Evolutionary conservation across 2,797 vertebrate genomes (phyloP), one percentile per base, ranked within the genome.

Genomic region (Nasua narica): DNA sequence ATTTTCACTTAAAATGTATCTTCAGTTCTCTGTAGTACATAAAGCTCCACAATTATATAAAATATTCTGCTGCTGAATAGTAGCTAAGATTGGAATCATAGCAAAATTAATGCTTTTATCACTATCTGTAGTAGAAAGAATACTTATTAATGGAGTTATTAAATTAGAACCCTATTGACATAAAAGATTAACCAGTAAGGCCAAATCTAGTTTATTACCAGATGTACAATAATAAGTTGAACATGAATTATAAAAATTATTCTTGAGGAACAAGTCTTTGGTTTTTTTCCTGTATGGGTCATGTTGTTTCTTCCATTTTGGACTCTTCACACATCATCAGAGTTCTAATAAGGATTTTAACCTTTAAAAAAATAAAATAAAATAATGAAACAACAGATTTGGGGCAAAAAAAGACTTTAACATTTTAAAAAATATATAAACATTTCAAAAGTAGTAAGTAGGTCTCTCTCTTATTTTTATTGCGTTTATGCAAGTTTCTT

Each of bases 21-120:
- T 91, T 95, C 56, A 89, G 67, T 81, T 96, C 92, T 29, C 86
- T 78, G 2, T 90, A 60, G 35, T 92, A 48, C 14, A 82, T 23
- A 83, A 94, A 90, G 18, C 25, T 58, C 74, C 90, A 62, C 86
- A 95, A 35, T 48, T 60, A 16, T 87, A 40, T 78, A 65, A 95
- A 56, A 62, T 90, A 74, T 46, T 87, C 11, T 95, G 54, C 4
- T 93, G 93, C 32, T 54, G 82, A 84, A 21, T 74, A 88, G 23
- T 81, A 94, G 70, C 60, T 93, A 32, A 96, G 35, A 85, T 93
- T 84, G 67, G 60, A 88, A 95, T 29, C 43, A 92, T 90, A 72
- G 37, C 50, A 94, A 88, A 88, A 91, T 87, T 93, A 11, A 86
- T 86, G 48, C 43, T 91, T 91, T 96, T 90, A 58, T 92, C 40